phyloP scores from a whole-genome alignment of 2,888 invertebrate species.

The Dasysyrphus albostriatus region DNA sequence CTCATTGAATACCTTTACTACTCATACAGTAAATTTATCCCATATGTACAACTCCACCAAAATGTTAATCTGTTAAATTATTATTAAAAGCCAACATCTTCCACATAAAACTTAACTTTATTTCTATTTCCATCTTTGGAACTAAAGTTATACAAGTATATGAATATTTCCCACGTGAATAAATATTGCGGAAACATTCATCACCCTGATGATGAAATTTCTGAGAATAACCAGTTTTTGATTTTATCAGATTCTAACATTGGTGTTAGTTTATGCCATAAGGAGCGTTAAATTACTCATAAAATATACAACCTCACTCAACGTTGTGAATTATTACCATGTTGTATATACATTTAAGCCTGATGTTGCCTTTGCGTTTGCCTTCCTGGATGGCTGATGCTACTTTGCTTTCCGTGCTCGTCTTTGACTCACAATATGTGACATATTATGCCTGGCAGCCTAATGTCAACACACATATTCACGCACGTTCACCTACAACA shows the following conservation, averaged over 20 bases:
- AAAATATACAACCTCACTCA: slow-evolving; percentile 57
- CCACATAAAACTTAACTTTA: too few relatives aligned
- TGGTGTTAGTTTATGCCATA: slow-evolving; percentile 66
- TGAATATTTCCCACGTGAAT: slow-evolving; percentile 5
- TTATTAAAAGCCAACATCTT: too few relatives aligned
- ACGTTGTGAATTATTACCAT: slow-evolving; percentile 53
- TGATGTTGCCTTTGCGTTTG: slow-evolving; percentile 35
- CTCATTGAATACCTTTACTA: too few relatives aligned
- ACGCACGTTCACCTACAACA: slow-evolving; percentile 19
- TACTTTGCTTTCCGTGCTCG: slow-evolving; percentile 52
- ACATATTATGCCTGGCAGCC: slow-evolving; percentile 65
- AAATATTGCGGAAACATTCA: slow-evolving; percentile 13
- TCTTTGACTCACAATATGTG: slow-evolving; percentile 62
- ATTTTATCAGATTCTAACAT: slow-evolving; percentile 61
- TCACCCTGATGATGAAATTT: slow-evolving; percentile 23
- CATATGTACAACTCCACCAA: too few relatives aligned
- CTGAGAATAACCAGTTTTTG: slow-evolving; percentile 20
- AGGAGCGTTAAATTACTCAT: slow-evolving; percentile 74
- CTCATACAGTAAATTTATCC: too few relatives aligned
- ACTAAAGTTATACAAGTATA: background rate
- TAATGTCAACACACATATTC: slow-evolving; percentile 51
- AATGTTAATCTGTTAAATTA: too few relatives aligned
- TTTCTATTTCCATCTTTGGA: background rate
- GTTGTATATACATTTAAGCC: background rate
- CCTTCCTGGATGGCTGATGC: slow-evolving; percentile 55